Evolutionary conservation across 1,140 invertebrate species (phyloP), one percentile per base, ranked within the genome.

Genomic region (Myzus persicae): DNA sequence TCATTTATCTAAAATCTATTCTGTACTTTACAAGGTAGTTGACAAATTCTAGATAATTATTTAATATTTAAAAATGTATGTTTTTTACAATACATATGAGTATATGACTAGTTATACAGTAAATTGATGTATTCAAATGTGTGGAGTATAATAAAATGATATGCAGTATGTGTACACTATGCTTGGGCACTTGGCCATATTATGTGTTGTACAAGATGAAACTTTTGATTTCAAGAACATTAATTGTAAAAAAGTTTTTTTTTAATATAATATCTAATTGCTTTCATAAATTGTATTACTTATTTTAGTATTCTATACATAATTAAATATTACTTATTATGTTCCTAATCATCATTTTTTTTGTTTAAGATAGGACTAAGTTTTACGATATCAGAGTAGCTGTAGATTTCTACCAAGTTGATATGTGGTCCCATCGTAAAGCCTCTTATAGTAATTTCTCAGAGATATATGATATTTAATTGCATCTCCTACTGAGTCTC

Each of bases 341-440:
- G 24, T n/a, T 8, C 42, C 42, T 44, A 51, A 20, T 88, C 22
- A 36, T 44, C 6, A 38, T 38, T 51, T 14, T 6, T 38, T 51
- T 38, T 89, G 22, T 42, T 31, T 1, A 26, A 84, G 38, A 9
- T 89, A 36, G 54, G 36, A 46, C 26, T 51, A 54, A 40, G 9
- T 7, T 40, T 26, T 42, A n/a, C 31, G 2, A 40, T 2, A 40
- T 90, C 38, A 90, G 42, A 90, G 89, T 42, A 90, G 51, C 67
- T 67, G 59, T 7, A 90, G 89, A 90, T 90, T 40, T 90, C 89
- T 59, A 42, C 51, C 18, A 42, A 90, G 89, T 90, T 90, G 89
- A 90, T 90, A 18, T 31, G 89, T 90, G 14, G 38, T 40, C 5
- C 54, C 51, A 11, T 90, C 40, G 38, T 90, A 90, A 42, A 90